Evolutionary conservation across 2,888 invertebrate species (phyloP), one percentile per base, ranked within the genome.

Genomic region (Micropterix aruncella): DNA sequence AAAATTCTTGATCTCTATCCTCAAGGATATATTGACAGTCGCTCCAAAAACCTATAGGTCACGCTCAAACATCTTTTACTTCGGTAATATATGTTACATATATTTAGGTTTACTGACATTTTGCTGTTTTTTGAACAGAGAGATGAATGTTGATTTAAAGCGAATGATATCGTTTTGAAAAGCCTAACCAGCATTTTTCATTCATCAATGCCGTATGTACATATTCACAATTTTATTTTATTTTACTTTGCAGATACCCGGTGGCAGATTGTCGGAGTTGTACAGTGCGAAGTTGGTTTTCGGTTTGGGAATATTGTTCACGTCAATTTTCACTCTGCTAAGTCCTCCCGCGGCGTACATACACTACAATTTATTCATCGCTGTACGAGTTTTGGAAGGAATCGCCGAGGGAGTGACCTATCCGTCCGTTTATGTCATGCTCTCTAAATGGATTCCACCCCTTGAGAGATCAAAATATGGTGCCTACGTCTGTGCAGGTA

Each of bases 381-480:
- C 74, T 27, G 81, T 90, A 2, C 67, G 92, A 52, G 75, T 87
- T 3, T 61, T 89, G 4, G 87, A 90, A 61, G 92, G 92, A 16
- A 77, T 92, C 58, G 83, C 84, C 1, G 91, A 92, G 70, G 90
- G 89, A 19, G 90, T 92, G 3, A 90, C 90, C 4, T 93, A 90
- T 63, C 95, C 95, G 14, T 85, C 92, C 0, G 92, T 94, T 90
- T 91, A 94, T 61, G 83, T 85, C 15, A 84, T 95, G 82, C 69
- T 94, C 55, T 89, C 93, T 0, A 75, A 81, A 50, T 95, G 95
- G 95, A 87, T 93, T 43, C 94, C 94, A 3, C 93, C 92, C 2
- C 61, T 88, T 54, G 95, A 95, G 60, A 75, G 93, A 53, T 88
- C 87, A 43, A 87, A 87, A 61, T 85, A 94, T 62, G 91, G 89